Evolutionary conservation across 2,888 invertebrate species (phyloP), one percentile per base, ranked within the genome.

Genomic region (Nomada lathburiana): DNA sequence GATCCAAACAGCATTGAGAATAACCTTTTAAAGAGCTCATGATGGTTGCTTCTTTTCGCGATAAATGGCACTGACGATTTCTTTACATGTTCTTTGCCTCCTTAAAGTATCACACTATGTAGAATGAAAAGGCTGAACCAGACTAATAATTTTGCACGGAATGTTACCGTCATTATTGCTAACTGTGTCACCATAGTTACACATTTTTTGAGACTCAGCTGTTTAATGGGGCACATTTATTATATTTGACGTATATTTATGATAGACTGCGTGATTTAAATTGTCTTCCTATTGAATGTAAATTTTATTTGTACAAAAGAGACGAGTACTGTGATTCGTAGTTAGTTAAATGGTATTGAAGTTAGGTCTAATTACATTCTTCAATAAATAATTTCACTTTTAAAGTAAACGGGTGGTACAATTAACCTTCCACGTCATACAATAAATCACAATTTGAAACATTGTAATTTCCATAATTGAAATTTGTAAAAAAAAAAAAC

Each of bases 1-100:
- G 77, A 68, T 89, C 81, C 53, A 82, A 63, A 76, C 84, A 86
- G 83, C 86, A 88, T 69, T 83, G 81, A 44, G 85, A 85, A 79
- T 90, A 89, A 73, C 55, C 67, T 29, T 76, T 71, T 13, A 23
- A 18, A 10, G 55, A 11, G 65, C 65, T 65, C 82, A 82, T 82
- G 11, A 36, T 71, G 3, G 5, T 50, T 60, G 16, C 23, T 59
- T 29, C 63, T 68, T 47, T 59, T 44, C 76, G 29, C 7, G 23
- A 50, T 18, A 44, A 65, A 23, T 44, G 10, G 2, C 29, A 57
- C 44, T 63, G 68, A 79, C 57, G 47, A 63, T 53, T 63, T 62
- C 13, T 29, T 5, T 1, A 13, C 16, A 13, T 42, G 16, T 26
- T 20, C 29, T 7, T 26, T 7, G 3, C 23, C n/a, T 16, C 55